Conservation (phyloP, 2,888 invertebrate species). For the Hanleya hanleyi region DNA sequence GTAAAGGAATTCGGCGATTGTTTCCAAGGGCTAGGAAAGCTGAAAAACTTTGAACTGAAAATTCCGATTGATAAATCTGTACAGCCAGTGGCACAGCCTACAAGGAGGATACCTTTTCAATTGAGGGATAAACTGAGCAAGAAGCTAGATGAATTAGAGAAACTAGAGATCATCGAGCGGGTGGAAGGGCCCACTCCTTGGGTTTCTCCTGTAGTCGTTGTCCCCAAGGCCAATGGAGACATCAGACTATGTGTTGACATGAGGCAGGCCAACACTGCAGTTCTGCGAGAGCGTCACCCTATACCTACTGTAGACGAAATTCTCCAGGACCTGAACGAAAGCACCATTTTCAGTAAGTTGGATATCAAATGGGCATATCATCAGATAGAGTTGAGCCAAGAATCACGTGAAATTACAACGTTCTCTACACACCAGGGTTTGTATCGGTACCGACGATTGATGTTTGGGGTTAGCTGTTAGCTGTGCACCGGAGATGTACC, state of each 20-base stretch:
- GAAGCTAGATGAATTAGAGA: neutral
- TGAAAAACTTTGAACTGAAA: no score
- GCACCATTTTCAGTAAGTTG: neutral
- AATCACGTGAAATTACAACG: conserved; percentile 19
- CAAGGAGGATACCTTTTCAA: no score
- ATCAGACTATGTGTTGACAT: neutral
- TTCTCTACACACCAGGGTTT: conserved; percentile 21
- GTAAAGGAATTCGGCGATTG: no score
- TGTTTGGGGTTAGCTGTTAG: conserved; percentile 42
- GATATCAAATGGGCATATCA: conserved; percentile 9
- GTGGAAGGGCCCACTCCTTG: neutral
- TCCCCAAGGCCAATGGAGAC: neutral
- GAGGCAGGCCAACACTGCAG: conserved; percentile 1
- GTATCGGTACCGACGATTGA: conserved; percentile 15
- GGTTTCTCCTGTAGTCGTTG: neutral
- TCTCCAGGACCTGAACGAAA: neutral
- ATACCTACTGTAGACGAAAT: conserved; percentile 2
- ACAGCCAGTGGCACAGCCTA: no score
- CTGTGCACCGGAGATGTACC: conserved; percentile 22
- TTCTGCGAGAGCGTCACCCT: neutral
- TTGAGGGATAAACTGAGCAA: no score
- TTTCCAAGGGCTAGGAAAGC: no score
- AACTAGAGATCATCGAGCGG: neutral
- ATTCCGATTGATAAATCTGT: no score
- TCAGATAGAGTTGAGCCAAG: conserved; percentile 13